These are phyloP conservation scores for Cheilosia impressa DNA, from an alignment of 2,888 invertebrate species.

Conservation along the genomic window DNA sequence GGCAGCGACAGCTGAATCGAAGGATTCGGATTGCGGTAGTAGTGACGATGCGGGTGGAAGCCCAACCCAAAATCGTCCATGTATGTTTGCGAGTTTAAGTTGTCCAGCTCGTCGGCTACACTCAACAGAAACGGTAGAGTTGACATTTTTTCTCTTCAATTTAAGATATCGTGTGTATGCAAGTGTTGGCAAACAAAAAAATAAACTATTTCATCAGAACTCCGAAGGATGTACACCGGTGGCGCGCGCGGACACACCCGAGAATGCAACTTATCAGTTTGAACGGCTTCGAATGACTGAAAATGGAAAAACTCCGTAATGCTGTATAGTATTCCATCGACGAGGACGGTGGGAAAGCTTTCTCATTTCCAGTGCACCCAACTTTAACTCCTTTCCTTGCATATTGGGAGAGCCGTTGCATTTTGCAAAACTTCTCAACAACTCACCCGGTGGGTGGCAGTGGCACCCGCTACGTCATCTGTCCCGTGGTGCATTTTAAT, in stretches of 20 bases:
- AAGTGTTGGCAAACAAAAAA: constrained; percentile 28
- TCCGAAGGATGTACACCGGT: constrained; percentile 56
- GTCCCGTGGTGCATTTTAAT: constrained; percentile 24
- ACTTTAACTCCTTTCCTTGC: constrained; percentile 67
- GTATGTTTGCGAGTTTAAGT: constrained; percentile 82
- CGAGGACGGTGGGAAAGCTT: constrained; percentile 51
- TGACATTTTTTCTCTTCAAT: constrained; percentile 78
- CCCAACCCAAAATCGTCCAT: constrained; percentile 83
- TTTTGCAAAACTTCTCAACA: constrained; percentile 20
- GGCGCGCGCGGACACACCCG: constrained; percentile 25
- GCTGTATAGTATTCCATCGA: constrained; percentile 52
- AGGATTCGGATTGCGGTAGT: constrained; percentile 82
- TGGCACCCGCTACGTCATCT: neutral
- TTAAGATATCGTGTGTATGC: neutral
- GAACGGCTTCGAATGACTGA: constrained; percentile 72
- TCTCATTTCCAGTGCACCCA: constrained; percentile 67
- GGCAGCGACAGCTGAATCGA: constrained; percentile 82
- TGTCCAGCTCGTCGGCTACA: constrained; percentile 83
- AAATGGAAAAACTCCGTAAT: constrained; percentile 68
- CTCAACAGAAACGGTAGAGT: constrained; percentile 82
- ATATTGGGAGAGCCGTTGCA: constrained; percentile 38
- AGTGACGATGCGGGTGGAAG: constrained; percentile 83
- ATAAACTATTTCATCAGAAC: constrained; percentile 49
- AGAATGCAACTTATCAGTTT: constrained; percentile 61
- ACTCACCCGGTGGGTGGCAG: constrained; percentile 10